Evolutionary conservation across 2,113 vertebrate genomes (phyloP).

Genomic region (Taurulus bubalis): DNA sequence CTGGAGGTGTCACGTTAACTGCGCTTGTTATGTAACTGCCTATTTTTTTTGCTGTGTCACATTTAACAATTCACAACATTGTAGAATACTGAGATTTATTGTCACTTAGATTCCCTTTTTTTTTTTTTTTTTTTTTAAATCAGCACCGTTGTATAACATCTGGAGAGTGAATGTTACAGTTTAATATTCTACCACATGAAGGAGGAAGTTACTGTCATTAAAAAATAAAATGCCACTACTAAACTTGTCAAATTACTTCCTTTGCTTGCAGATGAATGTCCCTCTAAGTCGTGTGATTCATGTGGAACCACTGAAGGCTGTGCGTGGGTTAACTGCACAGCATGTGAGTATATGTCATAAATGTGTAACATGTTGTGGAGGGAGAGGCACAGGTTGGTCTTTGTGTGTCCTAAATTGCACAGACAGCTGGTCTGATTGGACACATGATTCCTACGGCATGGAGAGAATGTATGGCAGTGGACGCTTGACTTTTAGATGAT

Average conservation of each 20-base stretch:
- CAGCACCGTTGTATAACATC: not conserved
- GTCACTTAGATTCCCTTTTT: not conserved
- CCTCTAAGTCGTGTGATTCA: fast-evolving
- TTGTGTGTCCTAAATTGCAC: slow-evolving; percentile 52
- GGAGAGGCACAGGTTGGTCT: slow-evolving; percentile 46
- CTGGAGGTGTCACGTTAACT: not conserved
- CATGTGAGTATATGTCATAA: slow-evolving; percentile 73
- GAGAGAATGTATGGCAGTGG: slow-evolving; percentile 48
- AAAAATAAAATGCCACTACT: not conserved
- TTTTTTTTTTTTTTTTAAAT: not conserved
- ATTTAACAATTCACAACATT: not conserved
- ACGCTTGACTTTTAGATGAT: slow-evolving; percentile 31
- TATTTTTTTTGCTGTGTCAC: slow-evolving; percentile 6
- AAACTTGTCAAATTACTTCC: slow-evolving; percentile 15
- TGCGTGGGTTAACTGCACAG: slow-evolving; percentile 70
- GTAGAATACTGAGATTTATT: not conserved
- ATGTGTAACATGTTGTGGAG: slow-evolving; percentile 39
- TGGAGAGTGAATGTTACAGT: not conserved
- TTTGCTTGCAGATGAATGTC: slow-evolving; percentile 66
- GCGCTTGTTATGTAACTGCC: slow-evolving; percentile 43
- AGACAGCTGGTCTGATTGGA: slow-evolving; percentile 40
- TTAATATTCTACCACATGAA: not conserved
- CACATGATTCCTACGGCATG: slow-evolving; percentile 40
- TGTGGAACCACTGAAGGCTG: slow-evolving; percentile 52
- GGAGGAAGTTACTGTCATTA: slow-evolving; percentile 16